Base-by-base conservation (phyloP, 2,797 vertebrate genomes). In the Paratrypauchen microcephalus region DNA sequence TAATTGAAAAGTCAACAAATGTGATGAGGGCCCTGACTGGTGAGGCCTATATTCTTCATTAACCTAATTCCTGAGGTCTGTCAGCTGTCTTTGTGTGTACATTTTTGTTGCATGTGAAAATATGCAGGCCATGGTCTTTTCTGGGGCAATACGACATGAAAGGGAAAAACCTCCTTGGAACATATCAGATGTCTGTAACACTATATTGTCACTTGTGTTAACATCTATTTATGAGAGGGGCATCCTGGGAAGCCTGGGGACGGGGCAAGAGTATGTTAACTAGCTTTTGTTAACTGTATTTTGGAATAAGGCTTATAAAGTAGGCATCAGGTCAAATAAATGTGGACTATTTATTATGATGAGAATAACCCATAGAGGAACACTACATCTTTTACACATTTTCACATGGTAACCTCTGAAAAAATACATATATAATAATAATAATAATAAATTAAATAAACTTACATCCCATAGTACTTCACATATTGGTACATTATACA, bases 11-110 rank as follows among this genome's bases (percentile, higher is more conserved):
- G n/a, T 55, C 23, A 13, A 28, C 24, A 28, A 28, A 28, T 28
- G 15, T 28, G 23, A 26, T 9, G 24, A 15, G 21, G 12, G 11
- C 24, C 54, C 54, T 24, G 56, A 71, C 50, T 28, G 47, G 67
- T 65, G 64, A 63, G 73, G 69, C 65, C 63, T 21, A 39, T 50
- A 45, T 52, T 72, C 67, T 47, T 70, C 65, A 75, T 36, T 41
- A 80, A 61, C 59, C 61, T 70, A 59, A 77, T 70, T 81, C 63
- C 68, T 73, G 65, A 72, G 72, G 82, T 76, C 50, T 15, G 74
- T 68, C 65, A 65, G 56, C 65, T 65, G 23, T 52, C 73, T n/a
- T 50, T 70, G 41, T 63, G 30, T 67, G n/a, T 61, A 30, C 45
- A 48, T 50, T 65, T 65, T 30, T 48, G 24, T 50, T 58, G 32